A percentile compares a stretch with the other conserved stretches of the same genome.
These are phyloP conservation scores for Mesocricetus auratus DNA, from an alignment of 2,113 vertebrate genomes.

Conservation along the genomic window DNA sequence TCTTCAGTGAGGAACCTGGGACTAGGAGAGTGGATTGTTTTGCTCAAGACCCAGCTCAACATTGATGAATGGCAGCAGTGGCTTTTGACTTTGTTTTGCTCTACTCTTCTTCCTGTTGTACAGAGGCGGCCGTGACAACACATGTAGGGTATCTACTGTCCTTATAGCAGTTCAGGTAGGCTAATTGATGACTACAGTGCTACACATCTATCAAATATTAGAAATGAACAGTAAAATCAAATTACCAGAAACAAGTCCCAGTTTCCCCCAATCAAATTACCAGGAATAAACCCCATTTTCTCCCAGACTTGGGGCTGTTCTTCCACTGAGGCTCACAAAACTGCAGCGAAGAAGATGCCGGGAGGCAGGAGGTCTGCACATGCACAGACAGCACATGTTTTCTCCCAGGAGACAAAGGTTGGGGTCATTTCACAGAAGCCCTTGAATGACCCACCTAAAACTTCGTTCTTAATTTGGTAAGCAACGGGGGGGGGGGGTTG, in stretches of 20 bases:
- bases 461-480: conserved; percentile 67
- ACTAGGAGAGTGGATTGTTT: neutral
- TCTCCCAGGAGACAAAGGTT: conserved; percentile 23
- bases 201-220: conserved; percentile 21
- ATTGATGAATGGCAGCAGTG: neutral
- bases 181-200: conserved; percentile 17
- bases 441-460: conserved; percentile 57
- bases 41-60: neutral
- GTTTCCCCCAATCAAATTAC: neutral
- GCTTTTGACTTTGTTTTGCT: conserved; percentile 34
- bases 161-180: conserved; percentile 5
- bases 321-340: conserved; percentile 52
- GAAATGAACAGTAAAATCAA: neutral
- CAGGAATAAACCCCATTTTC: neutral
- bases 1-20: neutral
- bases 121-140: neutral
- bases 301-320: neutral
- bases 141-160: neutral
- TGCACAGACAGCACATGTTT: conserved; percentile 2
- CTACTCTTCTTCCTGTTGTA: neutral
- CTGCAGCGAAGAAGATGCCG: neutral
- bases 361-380: neutral
- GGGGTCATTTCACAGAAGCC: conserved; percentile 21
- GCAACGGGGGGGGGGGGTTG: conserved; percentile 1
- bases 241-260: neutral